Base-by-base conservation (phyloP, 1,140 invertebrate genomes). In the Brachionus rubens region DNA sequence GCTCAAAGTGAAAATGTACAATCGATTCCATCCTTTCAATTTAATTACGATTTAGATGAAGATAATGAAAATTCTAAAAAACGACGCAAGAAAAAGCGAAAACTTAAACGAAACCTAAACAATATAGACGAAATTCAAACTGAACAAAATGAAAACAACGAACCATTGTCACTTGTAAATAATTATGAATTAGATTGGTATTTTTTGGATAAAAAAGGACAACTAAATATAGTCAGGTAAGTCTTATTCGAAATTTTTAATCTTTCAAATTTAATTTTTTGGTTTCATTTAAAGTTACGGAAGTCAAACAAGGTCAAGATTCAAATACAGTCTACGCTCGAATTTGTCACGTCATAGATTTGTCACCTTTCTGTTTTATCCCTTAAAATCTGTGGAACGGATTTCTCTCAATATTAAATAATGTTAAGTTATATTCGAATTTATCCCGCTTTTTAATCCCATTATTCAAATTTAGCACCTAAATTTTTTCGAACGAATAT, bases 141-240 rank as follows among this genome's bases (percentile, higher is more conserved):
- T 65, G 40, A 65, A 14, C 2, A 36, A 12, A 43, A 65, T 65
- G 5, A 9, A 59, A 33, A 36, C n/a, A 33, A 19, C 30, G 30
- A 59, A 59, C 33, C 54, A 59, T 40, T 33, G 33, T 40, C 30
- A n/a, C 19, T 33, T 33, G 54, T 59, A 59, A 65, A 65, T 65
- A 65, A 19, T 14, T 72, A 72, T 33, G 68, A 72, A 41, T 21
- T 72, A 3, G 68, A 72, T 33, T 72, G 68, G 68, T 72, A 72
- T 50, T 72, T 72, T 72, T 40, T 72, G n/a, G 68, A 72, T 41
- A 72, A 72, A 54, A 72, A 72, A 50, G 68, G 68, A 12, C 68
- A 36, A 10, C 10, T 72, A 30, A 72, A 72, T 41, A 72, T 72
- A 19, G 46, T 72, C 19, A 72, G 65, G 65, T 70, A 50, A 70